These are phyloP conservation scores for Dendrolimus pini DNA, from an alignment of 2,888 invertebrate genomes.

Conservation along the genomic window DNA sequence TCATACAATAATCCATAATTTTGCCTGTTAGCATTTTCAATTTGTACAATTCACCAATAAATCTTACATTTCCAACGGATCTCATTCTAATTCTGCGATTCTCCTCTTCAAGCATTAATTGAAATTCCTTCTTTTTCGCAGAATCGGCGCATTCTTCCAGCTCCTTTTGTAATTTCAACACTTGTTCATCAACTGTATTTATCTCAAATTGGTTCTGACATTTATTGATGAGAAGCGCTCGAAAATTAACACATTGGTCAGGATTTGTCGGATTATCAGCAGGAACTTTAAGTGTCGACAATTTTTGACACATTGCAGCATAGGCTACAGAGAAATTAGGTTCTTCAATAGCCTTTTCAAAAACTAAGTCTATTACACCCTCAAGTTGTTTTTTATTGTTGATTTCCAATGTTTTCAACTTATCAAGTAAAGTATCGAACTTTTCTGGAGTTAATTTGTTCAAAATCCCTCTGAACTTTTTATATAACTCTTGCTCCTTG, in stretches of 20 bases:
- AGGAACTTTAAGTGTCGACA: slow-evolving; percentile 78
- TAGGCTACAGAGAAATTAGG: slow-evolving; percentile 95
- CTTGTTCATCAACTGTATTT: slow-evolving; percentile 82
- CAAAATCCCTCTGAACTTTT: slow-evolving; percentile 89
- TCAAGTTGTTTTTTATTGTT: slow-evolving; percentile 86
- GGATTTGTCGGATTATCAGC: slow-evolving; percentile 44
- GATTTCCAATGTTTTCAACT: slow-evolving; percentile 86
- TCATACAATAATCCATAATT: slow-evolving; percentile 92
- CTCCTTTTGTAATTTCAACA: slow-evolving; percentile 61
- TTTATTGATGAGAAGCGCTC: slow-evolving; percentile 86
- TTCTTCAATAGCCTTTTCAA: slow-evolving; percentile 97
- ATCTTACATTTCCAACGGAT: slow-evolving; percentile 93
- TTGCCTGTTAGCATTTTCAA: slow-evolving; percentile 90
- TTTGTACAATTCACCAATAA: slow-evolving; percentile 92
- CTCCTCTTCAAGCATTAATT: slow-evolving; percentile 83
- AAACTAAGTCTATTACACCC: slow-evolving; percentile 92
- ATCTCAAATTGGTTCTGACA: slow-evolving; percentile 95
- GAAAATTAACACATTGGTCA: slow-evolving; percentile 79
- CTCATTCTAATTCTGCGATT: slow-evolving; percentile 86
- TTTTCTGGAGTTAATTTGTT: slow-evolving; percentile 98
- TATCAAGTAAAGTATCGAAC: slow-evolving; percentile 87
- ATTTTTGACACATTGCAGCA: slow-evolving; percentile 88
- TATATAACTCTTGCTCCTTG: slow-evolving; percentile 81
- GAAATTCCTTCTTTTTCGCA: slow-evolving; percentile 84
- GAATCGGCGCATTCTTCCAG: slow-evolving; percentile 65